Percentiles rank a stretch among this genome's conserved stretches.
phyloP scores from a whole-genome alignment of 1,140 invertebrate genomes.

The Eubasilissa regina region DNA sequence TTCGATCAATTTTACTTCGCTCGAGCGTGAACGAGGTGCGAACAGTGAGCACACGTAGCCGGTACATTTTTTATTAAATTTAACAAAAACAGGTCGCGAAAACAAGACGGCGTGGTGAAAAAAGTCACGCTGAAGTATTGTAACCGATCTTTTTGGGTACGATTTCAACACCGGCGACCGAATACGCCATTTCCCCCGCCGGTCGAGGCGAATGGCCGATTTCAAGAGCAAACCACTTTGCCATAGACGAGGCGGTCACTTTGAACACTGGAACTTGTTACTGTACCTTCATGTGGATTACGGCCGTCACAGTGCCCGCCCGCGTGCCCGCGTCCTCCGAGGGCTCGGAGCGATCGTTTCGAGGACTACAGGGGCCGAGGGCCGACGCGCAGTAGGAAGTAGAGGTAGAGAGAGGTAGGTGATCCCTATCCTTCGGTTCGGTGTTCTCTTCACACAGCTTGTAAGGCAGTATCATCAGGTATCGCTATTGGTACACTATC shows the following conservation, averaged over 20 bases:
- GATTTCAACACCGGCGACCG: conserved; percentile 22
- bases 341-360: neutral
- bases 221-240: conserved; percentile 46
- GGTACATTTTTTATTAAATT: no score
- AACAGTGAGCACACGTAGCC: no score
- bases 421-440: no score
- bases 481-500: no score
- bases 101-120: neutral
- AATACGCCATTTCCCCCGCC: no score
- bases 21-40: no score
- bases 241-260: conserved; percentile 4
- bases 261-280: conserved; percentile 29
- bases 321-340: neutral
- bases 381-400: no score
- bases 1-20: no score
- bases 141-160: neutral
- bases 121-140: neutral
- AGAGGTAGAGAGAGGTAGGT: no score
- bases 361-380: neutral
- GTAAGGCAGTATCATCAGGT: no score
- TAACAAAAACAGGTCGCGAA: neutral
- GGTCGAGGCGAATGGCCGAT: conserved; percentile 49
- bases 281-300: neutral
- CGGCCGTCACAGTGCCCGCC: conserved; percentile 17
- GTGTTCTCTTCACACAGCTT: no score